Base-by-base conservation (phyloP, 1,140 invertebrate genomes). In the Pseudomyrmex concolor region DNA sequence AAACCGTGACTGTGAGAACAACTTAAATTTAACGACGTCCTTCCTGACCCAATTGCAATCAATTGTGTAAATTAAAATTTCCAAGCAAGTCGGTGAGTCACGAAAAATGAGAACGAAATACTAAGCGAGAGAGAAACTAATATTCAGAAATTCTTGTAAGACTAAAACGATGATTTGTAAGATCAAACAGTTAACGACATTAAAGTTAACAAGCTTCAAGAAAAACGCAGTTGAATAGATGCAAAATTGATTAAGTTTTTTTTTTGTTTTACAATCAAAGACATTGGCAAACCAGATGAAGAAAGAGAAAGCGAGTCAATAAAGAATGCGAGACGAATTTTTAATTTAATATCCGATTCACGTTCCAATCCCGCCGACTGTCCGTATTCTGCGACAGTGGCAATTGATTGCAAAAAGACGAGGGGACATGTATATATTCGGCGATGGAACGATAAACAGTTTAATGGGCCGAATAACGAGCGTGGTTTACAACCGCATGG, bases 391-490 rank as follows among this genome's bases (percentile, higher is more conserved):
- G 63, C 51, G 9, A 45, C 34, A 67, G 57, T 68, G 34, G 43
- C 34, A 25, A 12, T 34, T n/a, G 63, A 15, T 48, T 50, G 48
- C n/a, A 54, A n/a, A 19, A 67, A 19, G n/a, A 54, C 15, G 62
- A 22, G 15, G 15, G 17, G 17, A 15, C 22, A n/a, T n/a, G 45
- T 10, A 5, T 25, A 60, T 19, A 22, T 54, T 54, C 62, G 45
- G 51, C 66, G 19, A 34, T 57, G 50, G 50, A 71, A 70, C 60
- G 51, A 78, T 50, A 87, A 87, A 87, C 72, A 74, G 87, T 86
- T 83, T 77, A 87, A 81, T 72, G 70, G 59, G 74, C 67, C 86
- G 77, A 87, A 87, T 87, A 84, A 87, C 72, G 77, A 86, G 86
- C 63, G 48, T 73, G 86, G 64, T 80, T 87, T 80, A 84, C 73